Conservation (phyloP, 2,888 invertebrate genomes). For the Campoplex capitator region DNA sequence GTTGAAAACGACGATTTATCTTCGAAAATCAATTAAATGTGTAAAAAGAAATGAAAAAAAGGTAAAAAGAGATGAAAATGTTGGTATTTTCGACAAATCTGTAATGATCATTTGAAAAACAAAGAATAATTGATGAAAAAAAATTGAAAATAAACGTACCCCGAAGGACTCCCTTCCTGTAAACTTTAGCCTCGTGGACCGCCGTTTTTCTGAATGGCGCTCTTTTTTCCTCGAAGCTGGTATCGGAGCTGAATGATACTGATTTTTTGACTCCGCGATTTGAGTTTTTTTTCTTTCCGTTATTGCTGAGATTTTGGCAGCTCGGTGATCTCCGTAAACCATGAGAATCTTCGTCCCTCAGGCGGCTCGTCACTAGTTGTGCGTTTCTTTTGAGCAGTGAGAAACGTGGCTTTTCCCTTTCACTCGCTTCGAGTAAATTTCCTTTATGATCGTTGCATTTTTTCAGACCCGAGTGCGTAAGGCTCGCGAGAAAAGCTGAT, state of each 20-base stretch:
- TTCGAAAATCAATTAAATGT: neutral
- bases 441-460: constrained; percentile 52
- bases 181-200: constrained; percentile 82
- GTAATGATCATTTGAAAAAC: too few species aligned
- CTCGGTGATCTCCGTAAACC: constrained; percentile 71
- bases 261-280: constrained; percentile 78
- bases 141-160: constrained; percentile 39
- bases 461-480: constrained; percentile 69
- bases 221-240: constrained; percentile 79
- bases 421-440: constrained; percentile 19
- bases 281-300: constrained; percentile 68
- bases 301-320: constrained; percentile 71
- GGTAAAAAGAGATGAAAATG: too few species aligned
- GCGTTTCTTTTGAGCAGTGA: constrained; percentile 56
- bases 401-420: constrained; percentile 52
- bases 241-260: constrained; percentile 83
- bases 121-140: neutral
- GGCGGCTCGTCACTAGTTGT: constrained; percentile 17
- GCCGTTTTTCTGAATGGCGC: constrained; percentile 74
- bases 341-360: constrained; percentile 44
- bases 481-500: constrained; percentile 74
- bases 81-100: neutral
- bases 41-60: too few species aligned
- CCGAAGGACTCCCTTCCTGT: constrained; percentile 80
- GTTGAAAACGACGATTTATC: too few species aligned